Conservation (phyloP, 2,113 vertebrate genomes). For the Typhlomys cinereus region DNA sequence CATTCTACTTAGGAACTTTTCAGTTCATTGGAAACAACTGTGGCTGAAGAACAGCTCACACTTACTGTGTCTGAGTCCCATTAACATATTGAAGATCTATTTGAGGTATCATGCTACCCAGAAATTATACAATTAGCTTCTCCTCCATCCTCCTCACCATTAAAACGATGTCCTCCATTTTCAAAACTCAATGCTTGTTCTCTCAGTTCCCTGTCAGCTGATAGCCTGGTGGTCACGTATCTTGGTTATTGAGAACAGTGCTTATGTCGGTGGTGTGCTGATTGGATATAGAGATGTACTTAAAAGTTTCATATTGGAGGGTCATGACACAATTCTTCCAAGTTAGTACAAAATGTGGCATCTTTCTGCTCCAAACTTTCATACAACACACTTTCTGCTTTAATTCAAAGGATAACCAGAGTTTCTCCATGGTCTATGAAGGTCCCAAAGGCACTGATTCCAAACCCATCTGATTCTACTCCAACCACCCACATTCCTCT, state of each 20-base stretch:
- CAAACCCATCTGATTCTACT: fast-evolving
- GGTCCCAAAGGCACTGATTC: fast-evolving
- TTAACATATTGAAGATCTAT: background rate
- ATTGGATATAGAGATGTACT: background rate
- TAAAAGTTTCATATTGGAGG: background rate
- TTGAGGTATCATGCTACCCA: background rate
- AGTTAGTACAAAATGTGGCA: no score
- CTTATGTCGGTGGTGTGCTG: background rate
- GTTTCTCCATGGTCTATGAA: background rate
- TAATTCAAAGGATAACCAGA: background rate
- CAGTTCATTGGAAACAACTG: background rate
- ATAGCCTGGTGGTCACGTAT: background rate
- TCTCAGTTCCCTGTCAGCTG: background rate
- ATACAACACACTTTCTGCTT: background rate
- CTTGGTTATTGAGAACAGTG: background rate
- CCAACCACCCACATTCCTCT: no score
- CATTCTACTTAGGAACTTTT: background rate
- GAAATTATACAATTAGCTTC: background rate
- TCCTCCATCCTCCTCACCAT: background rate
- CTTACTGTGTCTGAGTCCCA: background rate
- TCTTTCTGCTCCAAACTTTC: background rate
- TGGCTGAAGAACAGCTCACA: background rate
- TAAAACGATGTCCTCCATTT: background rate
- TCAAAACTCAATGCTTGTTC: background rate
- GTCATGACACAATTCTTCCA: background rate